phyloP scores from a whole-genome alignment of 2,888 invertebrate genomes.

The Tenodera sinensis region DNA sequence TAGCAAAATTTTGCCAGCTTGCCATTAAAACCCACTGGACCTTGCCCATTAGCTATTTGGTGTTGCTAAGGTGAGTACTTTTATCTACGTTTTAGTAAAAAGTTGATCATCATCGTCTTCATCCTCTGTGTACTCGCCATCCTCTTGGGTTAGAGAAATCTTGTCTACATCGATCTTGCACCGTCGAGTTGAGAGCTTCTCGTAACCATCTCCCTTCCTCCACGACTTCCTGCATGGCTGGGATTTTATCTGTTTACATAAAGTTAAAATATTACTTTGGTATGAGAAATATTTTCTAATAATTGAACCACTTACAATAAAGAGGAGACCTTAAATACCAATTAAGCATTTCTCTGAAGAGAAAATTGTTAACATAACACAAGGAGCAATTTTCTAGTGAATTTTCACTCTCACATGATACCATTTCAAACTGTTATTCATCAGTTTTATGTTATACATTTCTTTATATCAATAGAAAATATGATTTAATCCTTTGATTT shows the following conservation, averaged over 20 bases:
- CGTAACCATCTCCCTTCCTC: constrained; percentile 34
- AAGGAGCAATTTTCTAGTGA: too few relatives aligned
- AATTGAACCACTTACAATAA: neutral
- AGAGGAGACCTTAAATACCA: too few relatives aligned
- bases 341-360: too few relatives aligned
- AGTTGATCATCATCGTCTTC: constrained; percentile 34
- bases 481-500: too few relatives aligned
- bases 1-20: neutral
- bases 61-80: constrained; percentile 17
- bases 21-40: neutral
- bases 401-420: too few relatives aligned
- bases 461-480: too few relatives aligned
- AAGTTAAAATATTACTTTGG: neutral
- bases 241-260: constrained; percentile 32
- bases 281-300: neutral
- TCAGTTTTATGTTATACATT: too few relatives aligned
- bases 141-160: constrained; percentile 30
- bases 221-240: constrained; percentile 24
- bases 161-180: constrained; percentile 30
- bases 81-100: constrained; percentile 35
- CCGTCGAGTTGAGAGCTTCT: constrained; percentile 35
- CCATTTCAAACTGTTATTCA: too few relatives aligned
- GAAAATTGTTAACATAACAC: too few relatives aligned
- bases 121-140: constrained; percentile 30
- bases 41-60: neutral